These are phyloP conservation scores for Arrhamphus sclerolepis DNA, from an alignment of 2,797 vertebrate species.

Conservation along the genomic window DNA sequence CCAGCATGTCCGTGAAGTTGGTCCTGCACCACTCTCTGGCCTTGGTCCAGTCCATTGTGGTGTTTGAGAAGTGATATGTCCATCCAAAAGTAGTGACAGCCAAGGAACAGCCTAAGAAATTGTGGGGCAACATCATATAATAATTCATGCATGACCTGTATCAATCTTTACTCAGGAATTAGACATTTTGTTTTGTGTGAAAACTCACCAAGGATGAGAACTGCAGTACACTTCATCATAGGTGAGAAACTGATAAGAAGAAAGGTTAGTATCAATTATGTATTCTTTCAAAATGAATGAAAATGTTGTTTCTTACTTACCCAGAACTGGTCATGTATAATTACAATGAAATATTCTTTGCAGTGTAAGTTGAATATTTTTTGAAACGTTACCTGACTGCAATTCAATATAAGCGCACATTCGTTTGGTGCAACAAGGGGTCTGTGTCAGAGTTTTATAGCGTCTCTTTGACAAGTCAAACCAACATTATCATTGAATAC, in stretches of 20 bases:
- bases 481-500: conserved; percentile 56
- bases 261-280: not conserved
- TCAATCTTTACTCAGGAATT: not conserved
- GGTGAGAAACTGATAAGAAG: not conserved
- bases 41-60: conserved; percentile 54
- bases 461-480: not conserved
- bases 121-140: not conserved
- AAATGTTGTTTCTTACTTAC: conserved; percentile 10
- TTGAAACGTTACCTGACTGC: not conserved
- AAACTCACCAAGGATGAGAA: conserved; percentile 63
- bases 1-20: conserved; percentile 70
- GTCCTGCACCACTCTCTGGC: conserved; percentile 66
- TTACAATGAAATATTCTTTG: not conserved
- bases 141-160: not conserved
- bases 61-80: conserved; percentile 62
- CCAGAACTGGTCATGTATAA: not conserved
- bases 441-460: conserved; percentile 52
- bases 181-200: not conserved
- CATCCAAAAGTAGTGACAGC: conserved; percentile 48
- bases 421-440: not conserved
- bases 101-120: conserved; percentile 46
- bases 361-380: no score
- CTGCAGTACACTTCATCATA: conserved; percentile 52
- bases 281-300: not conserved
- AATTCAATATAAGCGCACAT: not conserved